These are phyloP conservation scores for Cichlasoma orientale DNA, from an alignment of 2,797 vertebrate genomes.

Conservation along the genomic window DNA sequence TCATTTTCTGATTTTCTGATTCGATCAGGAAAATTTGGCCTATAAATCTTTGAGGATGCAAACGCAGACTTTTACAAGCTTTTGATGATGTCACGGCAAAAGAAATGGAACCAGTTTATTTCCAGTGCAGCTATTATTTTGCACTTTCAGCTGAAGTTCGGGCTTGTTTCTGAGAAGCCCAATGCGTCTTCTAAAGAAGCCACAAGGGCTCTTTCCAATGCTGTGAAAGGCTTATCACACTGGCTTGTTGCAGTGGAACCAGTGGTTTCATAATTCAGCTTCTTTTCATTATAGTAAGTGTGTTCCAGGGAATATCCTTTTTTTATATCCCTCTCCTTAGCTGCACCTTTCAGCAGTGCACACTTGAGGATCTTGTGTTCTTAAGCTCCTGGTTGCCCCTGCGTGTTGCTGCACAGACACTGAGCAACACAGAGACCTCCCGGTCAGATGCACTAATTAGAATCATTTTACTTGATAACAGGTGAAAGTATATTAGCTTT, in stretches of 20 bases:
- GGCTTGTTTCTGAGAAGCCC: background rate
- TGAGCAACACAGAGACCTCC: conserved; percentile 24
- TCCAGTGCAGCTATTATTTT: background rate
- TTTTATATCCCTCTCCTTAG: conserved; percentile 34
- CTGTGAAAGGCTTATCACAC: background rate
- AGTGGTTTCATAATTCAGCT: conserved; percentile 26
- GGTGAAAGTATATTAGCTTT: conserved; percentile 24
- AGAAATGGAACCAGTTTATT: background rate
- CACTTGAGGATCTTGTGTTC: conserved; percentile 15
- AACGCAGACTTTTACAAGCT: background rate
- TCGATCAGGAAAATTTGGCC: conserved; percentile 27
- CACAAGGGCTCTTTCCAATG: conserved; percentile 1
- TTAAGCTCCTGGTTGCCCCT: conserved; percentile 16
- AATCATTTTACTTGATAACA: conserved; percentile 44
- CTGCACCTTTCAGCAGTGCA: conserved; percentile 19
- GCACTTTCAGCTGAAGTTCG: background rate
- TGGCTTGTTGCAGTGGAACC: background rate
- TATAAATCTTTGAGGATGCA: conserved; percentile 4
- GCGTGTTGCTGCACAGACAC: background rate
- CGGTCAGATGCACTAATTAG: conserved; percentile 49
- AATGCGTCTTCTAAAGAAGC: background rate
- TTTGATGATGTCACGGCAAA: background rate
- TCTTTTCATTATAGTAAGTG: conserved; percentile 33
- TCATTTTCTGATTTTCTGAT: conserved; percentile 17
- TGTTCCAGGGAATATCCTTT: conserved; percentile 40